Base-by-base conservation (phyloP, 2,797 vertebrate genomes). In the Bradypus variegatus region DNA sequence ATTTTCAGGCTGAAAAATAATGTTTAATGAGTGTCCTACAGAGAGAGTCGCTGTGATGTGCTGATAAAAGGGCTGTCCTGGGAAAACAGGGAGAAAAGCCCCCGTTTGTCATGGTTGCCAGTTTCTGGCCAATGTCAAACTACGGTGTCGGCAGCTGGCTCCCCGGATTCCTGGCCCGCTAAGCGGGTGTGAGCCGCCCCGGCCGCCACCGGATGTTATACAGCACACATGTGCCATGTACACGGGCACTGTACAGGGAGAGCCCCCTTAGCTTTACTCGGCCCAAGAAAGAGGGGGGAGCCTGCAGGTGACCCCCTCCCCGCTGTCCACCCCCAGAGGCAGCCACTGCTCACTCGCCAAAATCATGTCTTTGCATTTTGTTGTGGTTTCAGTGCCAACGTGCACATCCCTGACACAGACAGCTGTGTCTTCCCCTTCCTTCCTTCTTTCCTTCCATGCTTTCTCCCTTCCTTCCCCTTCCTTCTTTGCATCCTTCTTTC, bases 101-200 rank as follows among this genome's bases (percentile, higher is more conserved):
- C 36, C n/a, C 31, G 64, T 64, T 75, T 62, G 25, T 77, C 33
- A 15, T 45, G n/a, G 19, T 64, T 76, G n/a, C 48, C 16, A 0
- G 21, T 75, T 87, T 94, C 88, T 70, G 85, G 84, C 21, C 80
- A 29, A 13, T 88, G 85, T 91, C 69, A 85, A 86, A 38, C 53
- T 60, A n/a, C 16, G 29, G 18, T 67, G 60, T 53, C 45, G 15
- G 72, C 60, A 23, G 9, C 19, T 83, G 67, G 48, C 48, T 76
- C 53, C 12, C 50, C 25, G 48, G 18, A 76, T 90, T 88, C 67
- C 67, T 21, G 58, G n/a, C 33, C 80, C 80, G 18, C 50, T 75
- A 78, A 53, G 73, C 31, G 15, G 36, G n/a, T 55, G 2, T 15
- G 21, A n/a, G 50, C 27, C 3, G 5, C 62, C 27, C 70, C 21